Conservation (phyloP, 2,888 invertebrate species). For the Tupiocoris notatus region DNA sequence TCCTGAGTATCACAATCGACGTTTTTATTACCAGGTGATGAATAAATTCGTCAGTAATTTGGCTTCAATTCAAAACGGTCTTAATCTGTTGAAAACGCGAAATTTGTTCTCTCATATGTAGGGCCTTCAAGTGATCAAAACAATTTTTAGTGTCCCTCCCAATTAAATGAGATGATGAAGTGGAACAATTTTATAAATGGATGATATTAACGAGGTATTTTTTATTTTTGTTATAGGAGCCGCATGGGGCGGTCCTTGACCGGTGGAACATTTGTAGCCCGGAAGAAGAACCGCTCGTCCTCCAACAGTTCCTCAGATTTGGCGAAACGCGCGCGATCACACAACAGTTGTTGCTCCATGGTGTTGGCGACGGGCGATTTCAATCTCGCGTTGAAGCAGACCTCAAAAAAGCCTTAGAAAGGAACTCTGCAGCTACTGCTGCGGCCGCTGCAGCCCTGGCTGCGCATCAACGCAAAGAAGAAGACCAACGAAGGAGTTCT, state of each 20-base stretch:
- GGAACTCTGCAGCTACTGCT: constrained; percentile 50
- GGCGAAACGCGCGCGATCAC: constrained; percentile 84
- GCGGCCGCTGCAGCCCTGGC: constrained; percentile 53
- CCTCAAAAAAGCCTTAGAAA: constrained; percentile 61
- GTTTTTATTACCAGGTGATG: too few species aligned
- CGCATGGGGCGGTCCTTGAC: constrained; percentile 75
- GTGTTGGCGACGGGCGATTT: constrained; percentile 54
- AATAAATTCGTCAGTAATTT: too few species aligned
- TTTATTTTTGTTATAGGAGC: constrained; percentile 64
- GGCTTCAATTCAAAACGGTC: too few species aligned
- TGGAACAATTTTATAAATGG: too few species aligned
- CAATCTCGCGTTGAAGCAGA: constrained; percentile 58
- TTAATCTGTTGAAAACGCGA: too few species aligned
- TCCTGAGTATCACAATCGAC: too few species aligned
- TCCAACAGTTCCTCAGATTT: constrained; percentile 88
- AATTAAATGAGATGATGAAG: too few species aligned
- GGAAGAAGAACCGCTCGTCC: constrained; percentile 86
- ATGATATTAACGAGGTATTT: too few species aligned
- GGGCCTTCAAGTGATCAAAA: too few species aligned
- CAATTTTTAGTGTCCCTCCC: too few species aligned
- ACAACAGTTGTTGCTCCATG: constrained; percentile 61
- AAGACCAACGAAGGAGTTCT: constrained; percentile 37
- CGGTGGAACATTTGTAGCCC: constrained; percentile 84
- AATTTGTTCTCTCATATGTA: too few species aligned
- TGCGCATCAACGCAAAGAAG: constrained; percentile 49